Evolutionary conservation across 2,888 invertebrate genomes (phyloP).

Genomic region (Orgyia antiqua): DNA sequence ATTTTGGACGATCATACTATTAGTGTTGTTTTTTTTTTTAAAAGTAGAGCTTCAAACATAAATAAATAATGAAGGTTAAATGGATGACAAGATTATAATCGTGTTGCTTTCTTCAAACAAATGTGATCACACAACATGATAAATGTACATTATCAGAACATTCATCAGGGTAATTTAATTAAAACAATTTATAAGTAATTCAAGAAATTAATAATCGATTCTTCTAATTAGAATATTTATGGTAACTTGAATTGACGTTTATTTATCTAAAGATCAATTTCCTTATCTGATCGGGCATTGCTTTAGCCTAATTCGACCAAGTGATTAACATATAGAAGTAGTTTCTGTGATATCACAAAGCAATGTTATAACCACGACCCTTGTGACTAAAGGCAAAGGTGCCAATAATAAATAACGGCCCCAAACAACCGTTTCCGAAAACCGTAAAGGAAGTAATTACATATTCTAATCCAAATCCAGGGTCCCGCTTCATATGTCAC

Average conservation of each 20-base stretch:
- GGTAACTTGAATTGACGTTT: background rate
- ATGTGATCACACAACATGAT: background rate
- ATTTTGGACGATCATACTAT: slow-evolving; percentile 56
- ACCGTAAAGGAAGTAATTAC: slow-evolving; percentile 77
- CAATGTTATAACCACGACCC: slow-evolving; percentile 27
- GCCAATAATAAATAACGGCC: slow-evolving; percentile 51
- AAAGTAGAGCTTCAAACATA: slow-evolving; percentile 20
- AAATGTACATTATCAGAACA: background rate
- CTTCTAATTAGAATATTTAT: background rate
- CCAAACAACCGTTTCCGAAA: slow-evolving; percentile 66
- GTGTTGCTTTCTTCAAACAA: background rate
- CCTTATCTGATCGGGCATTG: slow-evolving; percentile 9
- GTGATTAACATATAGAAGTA: slow-evolving; percentile 27
- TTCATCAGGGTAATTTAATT: background rate
- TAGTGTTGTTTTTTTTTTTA: slow-evolving; percentile 44
- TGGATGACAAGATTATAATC: background rate
- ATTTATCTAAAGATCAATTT: slow-evolving; percentile 7
- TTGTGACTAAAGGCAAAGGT: slow-evolving; percentile 40
- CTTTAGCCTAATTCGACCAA: slow-evolving; percentile 10
- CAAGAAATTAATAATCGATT: background rate
- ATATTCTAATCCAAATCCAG: slow-evolving; percentile 72
- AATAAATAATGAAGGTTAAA: slow-evolving; percentile 8
- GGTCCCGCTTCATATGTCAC: slow-evolving; percentile 74
- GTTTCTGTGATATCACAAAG: slow-evolving; percentile 26
- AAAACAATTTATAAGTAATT: background rate